Evolutionary conservation across 2,888 invertebrate genomes (phyloP).

Genomic region (Ophioninae sp.): DNA sequence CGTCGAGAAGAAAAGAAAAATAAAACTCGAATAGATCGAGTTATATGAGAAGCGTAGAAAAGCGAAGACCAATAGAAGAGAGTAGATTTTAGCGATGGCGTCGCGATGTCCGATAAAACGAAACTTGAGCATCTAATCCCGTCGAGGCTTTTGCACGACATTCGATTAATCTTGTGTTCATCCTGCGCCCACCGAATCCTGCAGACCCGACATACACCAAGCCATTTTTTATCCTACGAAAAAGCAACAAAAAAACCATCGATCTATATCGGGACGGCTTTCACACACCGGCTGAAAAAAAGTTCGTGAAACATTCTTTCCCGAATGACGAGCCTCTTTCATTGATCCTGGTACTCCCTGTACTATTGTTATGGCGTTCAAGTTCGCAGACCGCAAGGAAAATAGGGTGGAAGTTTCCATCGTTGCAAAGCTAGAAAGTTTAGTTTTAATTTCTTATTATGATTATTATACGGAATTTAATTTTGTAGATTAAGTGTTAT

Average conservation of each 20-base stretch:
- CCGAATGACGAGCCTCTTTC: background rate
- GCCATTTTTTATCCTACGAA: constrained; percentile 7
- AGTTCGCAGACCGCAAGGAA: no score
- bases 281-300: background rate
- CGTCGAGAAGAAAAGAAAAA: constrained; percentile 11
- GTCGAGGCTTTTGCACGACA: constrained; percentile 46
- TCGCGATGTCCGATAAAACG: constrained; percentile 55
- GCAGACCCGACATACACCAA: background rate
- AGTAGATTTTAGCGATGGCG: constrained; percentile 46
- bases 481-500: no score
- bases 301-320: constrained; percentile 4
- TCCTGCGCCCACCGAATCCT: background rate
- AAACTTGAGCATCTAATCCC: constrained; percentile 60
- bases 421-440: no score
- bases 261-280: background rate
- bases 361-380: no score
- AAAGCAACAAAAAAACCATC: background rate
- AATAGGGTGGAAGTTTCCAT: no score
- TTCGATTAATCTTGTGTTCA: constrained; percentile 58
- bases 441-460: no score
- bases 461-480: no score
- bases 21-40: constrained; percentile 25
- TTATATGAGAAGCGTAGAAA: constrained; percentile 14
- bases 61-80: constrained; percentile 10
- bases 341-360: background rate